These are phyloP conservation scores for Plusia festucae DNA, from an alignment of 2,888 invertebrate genomes.

Conservation along the genomic window DNA sequence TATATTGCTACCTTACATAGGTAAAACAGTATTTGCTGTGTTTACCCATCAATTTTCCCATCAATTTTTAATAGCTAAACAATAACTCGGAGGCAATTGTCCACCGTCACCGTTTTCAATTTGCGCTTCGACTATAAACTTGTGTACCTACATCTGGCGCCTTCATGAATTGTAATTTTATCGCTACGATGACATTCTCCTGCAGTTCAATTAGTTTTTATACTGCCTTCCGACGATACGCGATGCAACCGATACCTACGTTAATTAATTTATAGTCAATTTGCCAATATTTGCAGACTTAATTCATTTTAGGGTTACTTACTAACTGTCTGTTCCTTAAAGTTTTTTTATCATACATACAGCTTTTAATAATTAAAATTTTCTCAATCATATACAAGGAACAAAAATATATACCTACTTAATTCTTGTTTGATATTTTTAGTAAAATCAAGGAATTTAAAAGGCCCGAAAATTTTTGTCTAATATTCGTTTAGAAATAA, in stretches of 20 bases:
- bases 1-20: slow-evolving; percentile 18
- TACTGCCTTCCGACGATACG: slow-evolving; percentile 55
- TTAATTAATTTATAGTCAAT: slow-evolving; percentile 22
- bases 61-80: slow-evolving; percentile 80
- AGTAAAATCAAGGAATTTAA: too few relatives aligned
- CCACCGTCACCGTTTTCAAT: slow-evolving; percentile 79
- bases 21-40: slow-evolving; percentile 15
- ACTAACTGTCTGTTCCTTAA: slow-evolving; percentile 9
- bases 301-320: neutral
- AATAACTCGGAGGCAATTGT: slow-evolving; percentile 81
- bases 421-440: too few relatives aligned
- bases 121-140: slow-evolving; percentile 81
- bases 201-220: slow-evolving; percentile 84
- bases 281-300: neutral
- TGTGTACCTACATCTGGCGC: slow-evolving; percentile 81
- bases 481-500: too few relatives aligned
- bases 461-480: too few relatives aligned
- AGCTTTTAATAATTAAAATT: too few relatives aligned
- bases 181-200: slow-evolving; percentile 77
- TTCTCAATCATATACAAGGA: too few relatives aligned
- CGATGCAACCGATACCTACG: slow-evolving; percentile 47
- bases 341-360: neutral
- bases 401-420: too few relatives aligned
- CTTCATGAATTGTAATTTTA: slow-evolving; percentile 84
- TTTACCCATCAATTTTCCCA: slow-evolving; percentile 59